Base-by-base conservation (phyloP, 2,797 vertebrate genomes). In the Cirrhinus molitorella region DNA sequence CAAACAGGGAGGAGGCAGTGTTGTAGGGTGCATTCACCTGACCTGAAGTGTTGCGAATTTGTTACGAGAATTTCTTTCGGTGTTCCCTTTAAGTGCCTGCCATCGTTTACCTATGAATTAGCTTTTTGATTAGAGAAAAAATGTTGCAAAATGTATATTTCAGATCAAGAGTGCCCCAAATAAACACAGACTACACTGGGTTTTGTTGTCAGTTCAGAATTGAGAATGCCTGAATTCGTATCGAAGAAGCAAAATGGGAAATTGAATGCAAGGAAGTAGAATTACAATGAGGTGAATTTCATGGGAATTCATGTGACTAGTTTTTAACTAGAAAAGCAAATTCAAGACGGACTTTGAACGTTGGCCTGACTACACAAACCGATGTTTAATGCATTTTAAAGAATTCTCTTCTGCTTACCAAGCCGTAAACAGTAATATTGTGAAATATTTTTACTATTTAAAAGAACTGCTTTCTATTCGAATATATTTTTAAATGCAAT, bases 41-140 rank as follows among this genome's bases (percentile, higher is more conserved):
- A 67, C 37, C 91, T 90, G 92, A 89, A 93, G 91, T 88, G 23
- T 37, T 75, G 65, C 31, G 28, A 73, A 86, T 63, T 23, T 47
- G 21, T 47, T 59, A 19, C 3, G 3, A 43, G 47, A 72, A 71
- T 10, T 14, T 43, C 10, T 67, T 79, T 67, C 19, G 0, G 47
- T 11, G n/a, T 76, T 75, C n/a, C 2, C 13, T 57, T 75, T 23
- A 59, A 59, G 13, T 68, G 16, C 6, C 47, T 72, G 53, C 17
- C 12, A 34, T 65, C 2, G 12, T 79, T 40, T 55, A 53, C 49
- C 10, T 8, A 21, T 23, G 34, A 13, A 71, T 25, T 12, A 14
- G 55, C 37, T 61, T 76, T 51, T 51, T 51, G 1, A 25, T 51
- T n/a, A n/a, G 25, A 63, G 25, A 63, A 9, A 5, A 37, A 40